Conservation (phyloP, 2,888 invertebrate genomes). For the Acanthosoma haemorrhoidale region DNA sequence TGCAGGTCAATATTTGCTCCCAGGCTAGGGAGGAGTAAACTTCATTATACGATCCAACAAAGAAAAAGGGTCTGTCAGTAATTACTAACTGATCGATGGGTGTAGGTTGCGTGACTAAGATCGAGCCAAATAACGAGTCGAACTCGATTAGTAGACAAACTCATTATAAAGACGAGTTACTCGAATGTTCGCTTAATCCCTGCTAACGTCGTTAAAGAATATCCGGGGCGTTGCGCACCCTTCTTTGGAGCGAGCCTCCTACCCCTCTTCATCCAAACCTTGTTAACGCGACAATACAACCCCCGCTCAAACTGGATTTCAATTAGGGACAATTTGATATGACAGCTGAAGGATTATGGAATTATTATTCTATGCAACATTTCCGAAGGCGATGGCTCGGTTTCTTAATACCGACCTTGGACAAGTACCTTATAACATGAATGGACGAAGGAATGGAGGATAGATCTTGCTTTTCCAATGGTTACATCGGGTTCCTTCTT, state of each 20-base stretch:
- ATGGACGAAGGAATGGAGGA: too few species aligned
- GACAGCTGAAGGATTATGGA: conserved; percentile 22
- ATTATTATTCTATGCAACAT: background rate
- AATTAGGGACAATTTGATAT: conserved; percentile 23
- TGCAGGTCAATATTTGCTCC: conserved; percentile 5
- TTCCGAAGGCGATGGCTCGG: background rate
- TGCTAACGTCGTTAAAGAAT: conserved; percentile 23
- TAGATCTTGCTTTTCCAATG: too few species aligned
- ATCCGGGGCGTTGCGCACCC: background rate
- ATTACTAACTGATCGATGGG: conserved; percentile 10
- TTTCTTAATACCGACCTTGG: too few species aligned
- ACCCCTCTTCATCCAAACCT: background rate
- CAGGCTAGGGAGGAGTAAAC: conserved; percentile 3
- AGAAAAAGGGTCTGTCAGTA: conserved; percentile 6
- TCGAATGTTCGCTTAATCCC: conserved; percentile 15
- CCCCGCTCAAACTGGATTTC: conserved; percentile 18
- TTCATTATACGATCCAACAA: conserved; percentile 24
- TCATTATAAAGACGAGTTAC: conserved; percentile 16
- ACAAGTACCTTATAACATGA: too few species aligned
- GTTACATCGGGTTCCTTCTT: too few species aligned
- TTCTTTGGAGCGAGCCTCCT: background rate
- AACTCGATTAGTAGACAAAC: conserved; percentile 19
- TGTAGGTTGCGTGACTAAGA: conserved; percentile 23
- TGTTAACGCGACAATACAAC: background rate
- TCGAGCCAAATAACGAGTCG: conserved; percentile 14